These are phyloP conservation scores for Pristionchus arcanus DNA, from an alignment of 2,888 invertebrate species.

Conservation along the genomic window DNA sequence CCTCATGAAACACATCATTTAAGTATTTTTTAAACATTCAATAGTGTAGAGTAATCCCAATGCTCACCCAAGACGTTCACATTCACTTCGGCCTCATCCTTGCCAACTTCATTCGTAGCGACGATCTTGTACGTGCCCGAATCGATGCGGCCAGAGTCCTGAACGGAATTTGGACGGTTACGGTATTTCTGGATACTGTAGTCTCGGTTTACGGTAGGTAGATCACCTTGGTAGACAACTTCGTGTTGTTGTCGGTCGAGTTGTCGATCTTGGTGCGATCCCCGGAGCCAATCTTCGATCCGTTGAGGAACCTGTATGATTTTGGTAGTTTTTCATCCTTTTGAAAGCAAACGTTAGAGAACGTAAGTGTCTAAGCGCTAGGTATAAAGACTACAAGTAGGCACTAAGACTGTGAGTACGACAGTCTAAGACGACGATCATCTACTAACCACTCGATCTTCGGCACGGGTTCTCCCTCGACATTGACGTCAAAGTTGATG, in stretches of 20 bases:
- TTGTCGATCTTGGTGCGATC: constrained; percentile 88
- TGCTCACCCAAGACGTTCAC: constrained; percentile 85
- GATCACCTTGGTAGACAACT: constrained; percentile 86
- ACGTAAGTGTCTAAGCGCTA: too few relatives aligned
- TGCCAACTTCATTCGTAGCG: constrained; percentile 81
- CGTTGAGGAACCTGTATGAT: constrained; percentile 84
- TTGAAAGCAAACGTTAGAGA: too few relatives aligned
- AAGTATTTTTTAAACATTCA: neutral
- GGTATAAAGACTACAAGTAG: too few relatives aligned
- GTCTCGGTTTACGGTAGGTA: neutral
- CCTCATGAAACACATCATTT: neutral
- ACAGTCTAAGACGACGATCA: neutral
- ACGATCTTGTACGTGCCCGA: constrained; percentile 83
- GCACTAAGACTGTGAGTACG: too few relatives aligned
- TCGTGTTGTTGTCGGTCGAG: constrained; percentile 89
- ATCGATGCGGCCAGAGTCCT: constrained; percentile 82
- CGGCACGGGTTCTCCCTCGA: constrained; percentile 93
- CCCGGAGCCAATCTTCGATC: constrained; percentile 82
- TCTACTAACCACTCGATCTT: constrained; percentile 86
- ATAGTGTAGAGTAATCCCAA: neutral
- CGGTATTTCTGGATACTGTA: too few relatives aligned
- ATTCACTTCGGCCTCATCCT: constrained; percentile 81
- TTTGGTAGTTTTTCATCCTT: neutral
- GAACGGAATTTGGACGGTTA: too few relatives aligned
- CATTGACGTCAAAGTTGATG: constrained; percentile 93